Evolutionary conservation across 2,888 invertebrate genomes (phyloP), one percentile per base, ranked within the genome.

Genomic region (Nomada fabriciana): DNA sequence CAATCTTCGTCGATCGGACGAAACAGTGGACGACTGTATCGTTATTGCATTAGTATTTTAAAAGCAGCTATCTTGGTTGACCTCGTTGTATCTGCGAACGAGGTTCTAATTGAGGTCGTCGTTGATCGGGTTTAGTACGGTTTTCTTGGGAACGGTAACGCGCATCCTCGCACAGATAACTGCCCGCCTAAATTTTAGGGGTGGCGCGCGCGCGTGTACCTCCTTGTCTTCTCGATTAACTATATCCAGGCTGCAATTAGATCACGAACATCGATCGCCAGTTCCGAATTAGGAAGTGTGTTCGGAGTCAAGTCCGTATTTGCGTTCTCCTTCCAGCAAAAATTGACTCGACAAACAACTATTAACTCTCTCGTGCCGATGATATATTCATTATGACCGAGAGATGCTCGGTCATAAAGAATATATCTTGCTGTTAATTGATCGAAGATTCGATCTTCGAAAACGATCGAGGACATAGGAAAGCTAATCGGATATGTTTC

Each of bases 391-490:
- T n/a, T n/a, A n/a, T n/a, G n/a, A n/a, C n/a, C n/a, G n/a, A n/a
- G n/a, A n/a, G n/a, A n/a, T n/a, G n/a, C 36, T 36, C 36, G 36
- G 43, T 23, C 53, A 59, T 23, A 78, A 63, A 57, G 74, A 50
- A 80, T 84, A 86, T 84, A 87, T 67, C 83, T 88, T 84, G 86
- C 84, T 87, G 79, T 52, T 57, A 84, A 80, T 88, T 83, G 83
- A 87, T 84, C 36, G 9, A 36, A 7, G 36, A 7, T 36, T 36
- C 36, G 36, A 36, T 36, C 36, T 5, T 7, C 20, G 67, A 65
- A 29, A 71, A 76, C 52, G 59, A 72, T 63, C 69, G 64, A 59
- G 18, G 42, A 18, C 23, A 7, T 29, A 47, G 42, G 9, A 7
- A 10, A n/a, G 4, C 36, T 20, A 15, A 68, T 53, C 50, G 0